phyloP scores from a whole-genome alignment of 2,888 invertebrate genomes.

The Nysson spinosus region DNA sequence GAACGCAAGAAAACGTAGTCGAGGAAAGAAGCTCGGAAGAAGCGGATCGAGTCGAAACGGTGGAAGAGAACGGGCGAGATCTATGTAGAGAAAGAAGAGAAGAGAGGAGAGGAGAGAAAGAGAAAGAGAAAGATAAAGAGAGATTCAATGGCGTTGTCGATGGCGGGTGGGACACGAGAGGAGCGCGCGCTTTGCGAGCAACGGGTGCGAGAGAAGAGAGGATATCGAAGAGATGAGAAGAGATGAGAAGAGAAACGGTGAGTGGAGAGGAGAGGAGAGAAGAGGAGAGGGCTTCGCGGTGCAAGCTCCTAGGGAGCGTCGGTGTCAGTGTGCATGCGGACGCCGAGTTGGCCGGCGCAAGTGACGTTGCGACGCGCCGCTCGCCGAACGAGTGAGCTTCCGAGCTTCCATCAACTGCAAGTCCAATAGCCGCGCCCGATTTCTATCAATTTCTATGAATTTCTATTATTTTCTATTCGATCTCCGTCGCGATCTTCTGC shows the following conservation, averaged over 20 bases:
- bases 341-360: constrained; percentile 54
- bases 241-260: constrained; percentile 16
- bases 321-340: constrained; percentile 69
- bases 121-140: not conserved
- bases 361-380: constrained; percentile 20
- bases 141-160: not conserved
- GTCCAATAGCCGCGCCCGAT: too few relatives aligned
- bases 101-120: not conserved
- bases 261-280: constrained; percentile 22
- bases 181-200: constrained; percentile 6
- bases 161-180: not conserved
- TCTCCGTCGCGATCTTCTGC: not conserved
- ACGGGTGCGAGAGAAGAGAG: not conserved
- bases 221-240: constrained; percentile 34
- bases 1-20: too few relatives aligned
- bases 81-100: not conserved
- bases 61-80: not conserved
- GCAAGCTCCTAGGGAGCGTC: constrained; percentile 60
- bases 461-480: constrained; percentile 1
- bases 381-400: not conserved
- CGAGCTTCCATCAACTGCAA: too few relatives aligned
- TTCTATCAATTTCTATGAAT: too few relatives aligned
- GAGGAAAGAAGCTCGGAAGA: not conserved
- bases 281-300: constrained; percentile 41
- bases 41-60: not conserved